Percentiles rank a stretch among this genome's conserved stretches.
Evolutionary conservation across 2,113 vertebrate genomes (phyloP).

Genomic region (Morphnarchus princeps): DNA sequence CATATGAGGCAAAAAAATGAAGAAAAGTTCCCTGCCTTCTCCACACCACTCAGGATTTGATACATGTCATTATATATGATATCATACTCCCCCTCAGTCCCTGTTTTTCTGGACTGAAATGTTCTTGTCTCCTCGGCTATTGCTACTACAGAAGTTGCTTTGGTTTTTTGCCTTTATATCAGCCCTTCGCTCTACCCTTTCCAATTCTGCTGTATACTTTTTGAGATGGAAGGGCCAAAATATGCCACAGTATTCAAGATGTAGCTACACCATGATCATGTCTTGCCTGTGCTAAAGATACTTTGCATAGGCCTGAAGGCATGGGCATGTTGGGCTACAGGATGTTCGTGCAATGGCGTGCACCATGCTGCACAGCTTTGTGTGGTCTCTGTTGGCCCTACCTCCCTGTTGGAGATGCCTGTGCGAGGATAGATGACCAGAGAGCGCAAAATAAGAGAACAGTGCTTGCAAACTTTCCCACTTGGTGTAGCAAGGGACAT

Average conservation of each 20-base stretch:
- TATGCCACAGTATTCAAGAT: not conserved
- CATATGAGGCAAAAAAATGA: not conserved
- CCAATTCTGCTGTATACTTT: not conserved
- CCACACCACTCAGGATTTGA: not conserved
- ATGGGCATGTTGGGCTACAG: not conserved
- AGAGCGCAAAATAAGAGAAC: not conserved
- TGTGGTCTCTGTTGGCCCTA: rapidly evolving
- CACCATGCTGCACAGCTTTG: not conserved
- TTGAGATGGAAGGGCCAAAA: not conserved
- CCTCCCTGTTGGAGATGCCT: not conserved
- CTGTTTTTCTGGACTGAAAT: not conserved
- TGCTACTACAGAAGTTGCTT: not conserved
- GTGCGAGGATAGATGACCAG: not conserved
- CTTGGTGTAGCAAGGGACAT: not conserved
- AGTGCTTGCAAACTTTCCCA: not conserved
- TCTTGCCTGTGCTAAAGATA: not conserved
- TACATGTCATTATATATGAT: not conserved
- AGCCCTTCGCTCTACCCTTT: not conserved
- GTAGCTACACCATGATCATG: not conserved
- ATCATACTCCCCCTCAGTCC: not conserved
- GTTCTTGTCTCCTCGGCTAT: not conserved
- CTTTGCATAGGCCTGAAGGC: not conserved
- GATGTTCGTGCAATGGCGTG: no score
- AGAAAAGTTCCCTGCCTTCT: not conserved
- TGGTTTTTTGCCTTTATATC: not conserved